These are phyloP conservation scores for Acarapis woodi DNA, from an alignment of 1,140 invertebrate species.

Conservation along the genomic window DNA sequence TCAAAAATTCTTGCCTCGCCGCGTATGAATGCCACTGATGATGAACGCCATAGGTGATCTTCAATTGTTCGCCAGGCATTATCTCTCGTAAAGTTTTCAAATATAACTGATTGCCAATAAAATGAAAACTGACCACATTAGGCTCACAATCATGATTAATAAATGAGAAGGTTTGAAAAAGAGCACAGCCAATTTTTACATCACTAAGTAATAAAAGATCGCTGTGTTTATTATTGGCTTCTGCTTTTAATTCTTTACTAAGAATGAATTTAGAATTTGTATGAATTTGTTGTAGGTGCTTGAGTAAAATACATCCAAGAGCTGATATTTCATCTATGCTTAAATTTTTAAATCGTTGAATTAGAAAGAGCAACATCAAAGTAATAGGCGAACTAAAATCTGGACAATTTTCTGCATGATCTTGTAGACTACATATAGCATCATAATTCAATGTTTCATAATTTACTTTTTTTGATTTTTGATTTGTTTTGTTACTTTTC, in stretches of 20 bases:
- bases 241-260: not conserved
- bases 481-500: not conserved
- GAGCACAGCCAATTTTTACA: not conserved
- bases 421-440: not conserved
- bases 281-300: not conserved
- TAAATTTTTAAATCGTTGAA: not conserved
- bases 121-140: not conserved
- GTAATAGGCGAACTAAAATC: not conserved
- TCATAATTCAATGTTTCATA: not conserved
- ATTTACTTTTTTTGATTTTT: not conserved
- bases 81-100: not conserved
- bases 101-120: not conserved
- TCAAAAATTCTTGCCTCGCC: not conserved
- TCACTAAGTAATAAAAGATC: not conserved
- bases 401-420: not conserved
- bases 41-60: not conserved
- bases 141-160: slow-evolving; percentile 1
- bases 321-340: not conserved
- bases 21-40: not conserved
- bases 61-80: not conserved
- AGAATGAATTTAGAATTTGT: not conserved
- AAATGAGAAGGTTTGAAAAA: not conserved
- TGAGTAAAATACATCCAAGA: not conserved
- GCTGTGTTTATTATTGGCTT: not conserved
- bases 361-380: not conserved